A percentile compares a stretch with the other conserved stretches of the same genome.
phyloP scores from a whole-genome alignment of 2,888 invertebrate genomes.

The Trissonchulus latispiculum region DNA sequence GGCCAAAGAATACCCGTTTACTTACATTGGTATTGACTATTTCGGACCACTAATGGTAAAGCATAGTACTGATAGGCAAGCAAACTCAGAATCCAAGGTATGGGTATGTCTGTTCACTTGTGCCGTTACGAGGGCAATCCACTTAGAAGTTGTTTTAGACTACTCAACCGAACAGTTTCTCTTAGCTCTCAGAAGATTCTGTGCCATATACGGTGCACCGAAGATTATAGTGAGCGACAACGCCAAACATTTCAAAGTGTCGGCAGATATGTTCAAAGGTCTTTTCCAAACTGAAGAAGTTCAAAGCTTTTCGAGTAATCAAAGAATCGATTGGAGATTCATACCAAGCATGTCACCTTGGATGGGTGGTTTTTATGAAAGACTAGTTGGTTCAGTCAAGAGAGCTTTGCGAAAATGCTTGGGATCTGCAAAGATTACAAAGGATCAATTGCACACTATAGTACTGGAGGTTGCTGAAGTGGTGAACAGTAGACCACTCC shows the following conservation, averaged over 20 bases:
- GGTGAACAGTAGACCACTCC: neutral
- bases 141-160: slow-evolving; percentile 42
- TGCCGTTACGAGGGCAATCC: too few relatives aligned
- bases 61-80: too few relatives aligned
- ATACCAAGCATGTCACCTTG: slow-evolving; percentile 46
- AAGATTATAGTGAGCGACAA: slow-evolving; percentile 43
- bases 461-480: neutral
- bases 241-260: slow-evolving; percentile 44
- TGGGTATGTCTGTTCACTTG: slow-evolving; percentile 46
- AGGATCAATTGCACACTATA: neutral
- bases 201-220: slow-evolving; percentile 38
- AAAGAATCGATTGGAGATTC: slow-evolving; percentile 37
- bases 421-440: neutral
- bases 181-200: slow-evolving; percentile 38
- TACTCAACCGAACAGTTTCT: slow-evolving; percentile 39
- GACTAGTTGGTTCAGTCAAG: slow-evolving; percentile 45
- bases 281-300: neutral
- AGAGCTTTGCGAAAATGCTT: slow-evolving; percentile 8
- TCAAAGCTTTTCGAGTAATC: neutral
- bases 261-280: neutral
- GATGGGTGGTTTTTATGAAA: slow-evolving; percentile 48
- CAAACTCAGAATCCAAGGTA: slow-evolving; percentile 31
- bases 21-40: too few relatives aligned
- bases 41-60: too few relatives aligned
- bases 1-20: too few relatives aligned